Conservation (phyloP, 2,113 vertebrate species). For the Marmota flaviventris region DNA sequence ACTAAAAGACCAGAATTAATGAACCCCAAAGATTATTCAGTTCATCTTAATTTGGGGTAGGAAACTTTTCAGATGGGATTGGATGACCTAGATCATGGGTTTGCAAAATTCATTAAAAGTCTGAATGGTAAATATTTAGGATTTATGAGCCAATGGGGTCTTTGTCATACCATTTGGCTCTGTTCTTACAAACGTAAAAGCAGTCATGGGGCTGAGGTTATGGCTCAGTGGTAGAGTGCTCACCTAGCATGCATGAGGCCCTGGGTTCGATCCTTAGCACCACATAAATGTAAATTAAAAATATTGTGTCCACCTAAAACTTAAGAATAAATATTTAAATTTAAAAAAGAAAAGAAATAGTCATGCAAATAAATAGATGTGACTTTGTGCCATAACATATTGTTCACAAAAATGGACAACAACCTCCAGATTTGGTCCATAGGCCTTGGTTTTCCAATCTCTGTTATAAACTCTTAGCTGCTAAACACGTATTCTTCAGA, state of each 20-base stretch:
- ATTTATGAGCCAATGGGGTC: neutral
- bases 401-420: neutral
- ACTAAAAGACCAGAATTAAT: conserved; percentile 29
- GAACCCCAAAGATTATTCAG: conserved; percentile 32
- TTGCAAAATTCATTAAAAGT: conserved; percentile 13
- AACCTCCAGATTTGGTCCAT: neutral
- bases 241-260: too few relatives aligned
- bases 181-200: neutral
- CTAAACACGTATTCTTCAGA: conserved; percentile 16
- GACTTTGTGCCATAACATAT: neutral
- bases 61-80: conserved; percentile 46
- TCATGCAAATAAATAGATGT: neutral
- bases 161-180: neutral
- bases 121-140: neutral
- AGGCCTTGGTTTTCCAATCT: neutral
- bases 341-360: too few relatives aligned
- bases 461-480: neutral
- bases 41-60: conserved; percentile 46
- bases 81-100: neutral
- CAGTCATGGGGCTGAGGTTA: neutral
- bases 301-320: too few relatives aligned
- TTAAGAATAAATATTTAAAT: too few relatives aligned
- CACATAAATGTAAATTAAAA: too few relatives aligned
- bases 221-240: too few relatives aligned
- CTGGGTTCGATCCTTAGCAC: too few relatives aligned